Evolutionary conservation across 2,888 invertebrate species (phyloP).

Genomic region (Notodonta dromedarius): DNA sequence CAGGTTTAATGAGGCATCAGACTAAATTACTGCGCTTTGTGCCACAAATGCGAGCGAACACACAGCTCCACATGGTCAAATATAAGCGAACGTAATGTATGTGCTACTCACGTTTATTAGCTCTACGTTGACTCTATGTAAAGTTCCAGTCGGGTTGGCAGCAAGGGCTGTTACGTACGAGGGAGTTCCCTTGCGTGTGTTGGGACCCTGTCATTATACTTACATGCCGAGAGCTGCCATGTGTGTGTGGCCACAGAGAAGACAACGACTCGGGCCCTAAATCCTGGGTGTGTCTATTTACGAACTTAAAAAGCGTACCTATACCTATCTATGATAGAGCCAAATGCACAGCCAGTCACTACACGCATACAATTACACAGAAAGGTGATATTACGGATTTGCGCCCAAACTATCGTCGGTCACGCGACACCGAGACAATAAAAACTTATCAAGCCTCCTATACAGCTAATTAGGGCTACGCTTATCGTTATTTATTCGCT

Average conservation of each 20-base stretch:
- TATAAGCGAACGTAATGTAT: slow-evolving; percentile 44
- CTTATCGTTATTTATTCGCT: slow-evolving; percentile 68
- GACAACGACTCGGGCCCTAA: slow-evolving; percentile 18
- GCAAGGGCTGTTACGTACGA: slow-evolving; percentile 47
- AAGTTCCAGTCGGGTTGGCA: slow-evolving; percentile 55
- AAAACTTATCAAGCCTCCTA: slow-evolving; percentile 72
- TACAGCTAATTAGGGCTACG: slow-evolving; percentile 67
- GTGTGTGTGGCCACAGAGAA: slow-evolving; percentile 29
- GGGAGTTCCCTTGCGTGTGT: slow-evolving; percentile 43
- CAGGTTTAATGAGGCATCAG: slow-evolving; percentile 67
- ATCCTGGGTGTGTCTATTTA: slow-evolving; percentile 28
- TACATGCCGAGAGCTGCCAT: slow-evolving; percentile 2
- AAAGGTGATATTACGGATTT: slow-evolving; percentile 49
- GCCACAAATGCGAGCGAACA: slow-evolving; percentile 47
- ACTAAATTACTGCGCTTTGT: slow-evolving; percentile 55
- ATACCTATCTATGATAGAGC: neutral
- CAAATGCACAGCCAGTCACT: slow-evolving; percentile 12
- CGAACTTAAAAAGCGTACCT: slow-evolving; percentile 16
- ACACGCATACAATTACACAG: slow-evolving; percentile 5
- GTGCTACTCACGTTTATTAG: slow-evolving; percentile 42
- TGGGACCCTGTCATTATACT: slow-evolving; percentile 21
- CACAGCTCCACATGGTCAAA: slow-evolving; percentile 46
- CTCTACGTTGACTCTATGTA: slow-evolving; percentile 55
- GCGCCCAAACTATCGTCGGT: slow-evolving; percentile 54
- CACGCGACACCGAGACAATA: slow-evolving; percentile 71